Percentiles rank a stretch among this genome's conserved stretches.
Evolutionary conservation across 2,888 invertebrate genomes (phyloP).

Genomic region (Malthinus seriepunctatus): DNA sequence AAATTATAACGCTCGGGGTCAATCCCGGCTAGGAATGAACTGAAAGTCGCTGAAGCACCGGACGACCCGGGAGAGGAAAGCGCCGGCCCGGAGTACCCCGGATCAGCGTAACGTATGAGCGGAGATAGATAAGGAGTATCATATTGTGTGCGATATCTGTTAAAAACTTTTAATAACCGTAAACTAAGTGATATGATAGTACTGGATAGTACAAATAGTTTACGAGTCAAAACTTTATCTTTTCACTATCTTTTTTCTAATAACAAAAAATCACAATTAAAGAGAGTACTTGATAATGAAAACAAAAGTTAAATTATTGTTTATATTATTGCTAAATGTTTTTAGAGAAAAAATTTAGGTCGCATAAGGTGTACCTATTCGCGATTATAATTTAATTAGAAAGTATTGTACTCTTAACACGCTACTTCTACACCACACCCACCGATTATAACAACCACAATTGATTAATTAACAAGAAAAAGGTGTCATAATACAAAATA

Average conservation of each 20-base stretch:
- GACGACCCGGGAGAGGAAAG: conserved; percentile 55
- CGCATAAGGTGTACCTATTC: background rate
- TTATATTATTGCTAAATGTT: background rate
- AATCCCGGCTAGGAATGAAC: conserved; percentile 48
- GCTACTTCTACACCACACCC: background rate
- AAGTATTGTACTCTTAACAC: background rate
- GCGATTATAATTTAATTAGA: background rate
- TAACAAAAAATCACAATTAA: background rate
- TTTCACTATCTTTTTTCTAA: no score
- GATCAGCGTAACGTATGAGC: conserved; percentile 24
- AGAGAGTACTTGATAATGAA: no score
- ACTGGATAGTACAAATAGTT: no score
- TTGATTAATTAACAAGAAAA: background rate
- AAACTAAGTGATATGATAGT: background rate
- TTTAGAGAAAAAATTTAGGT: background rate
- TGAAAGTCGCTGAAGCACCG: conserved; percentile 45
- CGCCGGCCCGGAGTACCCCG: conserved; percentile 56
- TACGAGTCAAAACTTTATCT: no score
- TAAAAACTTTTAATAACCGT: conserved; percentile 1
- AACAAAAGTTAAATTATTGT: no score
- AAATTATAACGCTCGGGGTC: conserved; percentile 40
- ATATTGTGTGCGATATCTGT: conserved; percentile 3
- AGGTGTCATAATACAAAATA: background rate
- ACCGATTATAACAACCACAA: background rate
- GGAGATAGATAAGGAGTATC: conserved; percentile 28